Evolutionary conservation across 2,797 vertebrate genomes (phyloP).

Genomic region (Spinus pinus): DNA sequence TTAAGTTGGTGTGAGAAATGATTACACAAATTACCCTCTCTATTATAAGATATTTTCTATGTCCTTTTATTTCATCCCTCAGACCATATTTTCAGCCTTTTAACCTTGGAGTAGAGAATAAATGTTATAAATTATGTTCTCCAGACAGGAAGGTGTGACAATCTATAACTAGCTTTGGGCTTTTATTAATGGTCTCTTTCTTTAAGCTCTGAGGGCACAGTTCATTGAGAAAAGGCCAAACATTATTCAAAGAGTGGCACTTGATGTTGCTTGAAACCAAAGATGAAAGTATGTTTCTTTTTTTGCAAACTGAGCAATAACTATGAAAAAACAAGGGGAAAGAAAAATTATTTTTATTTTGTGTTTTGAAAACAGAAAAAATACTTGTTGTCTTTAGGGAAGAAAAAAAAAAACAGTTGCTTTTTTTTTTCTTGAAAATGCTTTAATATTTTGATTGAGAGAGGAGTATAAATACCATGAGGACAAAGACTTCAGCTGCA

Average conservation of each 20-base stretch:
- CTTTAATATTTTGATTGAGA: background rate
- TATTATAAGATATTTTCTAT: conserved; percentile 60
- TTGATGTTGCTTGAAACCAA: background rate
- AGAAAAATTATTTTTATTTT: background rate
- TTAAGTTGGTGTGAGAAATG: conserved; percentile 60
- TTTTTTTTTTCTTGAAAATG: background rate
- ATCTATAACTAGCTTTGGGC: conserved; percentile 66
- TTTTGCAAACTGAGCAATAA: background rate
- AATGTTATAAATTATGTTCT: background rate
- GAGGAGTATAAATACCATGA: background rate
- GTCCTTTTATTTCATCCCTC: conserved; percentile 60
- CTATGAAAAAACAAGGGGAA: background rate
- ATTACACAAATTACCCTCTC: conserved; percentile 66
- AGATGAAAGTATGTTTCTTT: background rate
- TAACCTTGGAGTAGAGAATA: conserved; percentile 65
- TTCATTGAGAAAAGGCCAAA: conserved; percentile 70
- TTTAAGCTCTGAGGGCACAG: conserved; percentile 71
- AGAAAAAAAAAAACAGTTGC: background rate
- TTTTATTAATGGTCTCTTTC: conserved; percentile 73
- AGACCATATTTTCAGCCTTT: conserved; percentile 73
- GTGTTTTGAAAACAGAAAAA: background rate
- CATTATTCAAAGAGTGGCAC: conserved; percentile 12
- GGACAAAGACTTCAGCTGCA: background rate
- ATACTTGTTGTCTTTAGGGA: background rate
- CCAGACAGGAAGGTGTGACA: conserved; percentile 70